These are phyloP conservation scores for Triplophysa siluroides DNA, from an alignment of 2,113 vertebrate genomes.

Conservation along the genomic window DNA sequence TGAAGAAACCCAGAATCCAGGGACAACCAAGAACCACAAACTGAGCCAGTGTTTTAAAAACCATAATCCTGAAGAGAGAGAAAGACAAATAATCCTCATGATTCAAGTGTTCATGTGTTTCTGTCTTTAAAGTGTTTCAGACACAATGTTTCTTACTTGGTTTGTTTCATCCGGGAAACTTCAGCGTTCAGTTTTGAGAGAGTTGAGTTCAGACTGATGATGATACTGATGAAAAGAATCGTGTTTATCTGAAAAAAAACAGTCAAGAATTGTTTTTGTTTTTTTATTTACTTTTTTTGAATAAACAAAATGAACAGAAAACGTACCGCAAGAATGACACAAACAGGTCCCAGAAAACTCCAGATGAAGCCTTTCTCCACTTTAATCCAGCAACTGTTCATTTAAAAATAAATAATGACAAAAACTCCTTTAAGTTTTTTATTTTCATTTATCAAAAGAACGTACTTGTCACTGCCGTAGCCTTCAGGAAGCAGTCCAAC, in stretches of 20 bases:
- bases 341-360: constrained; percentile 34
- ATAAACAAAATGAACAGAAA: too few relatives aligned
- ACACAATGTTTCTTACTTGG: too few relatives aligned
- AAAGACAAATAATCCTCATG: not conserved
- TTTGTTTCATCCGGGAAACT: too few relatives aligned
- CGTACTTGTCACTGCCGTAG: not conserved
- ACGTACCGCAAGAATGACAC: constrained; percentile 16
- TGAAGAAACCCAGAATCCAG: constrained; percentile 42
- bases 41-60: constrained; percentile 38
- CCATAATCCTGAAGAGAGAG: constrained; percentile 1
- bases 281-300: not conserved
- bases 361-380: too few relatives aligned
- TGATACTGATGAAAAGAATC: constrained; percentile 61
- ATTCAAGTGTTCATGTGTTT: too few relatives aligned
- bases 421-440: too few relatives aligned
- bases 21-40: constrained; percentile 40
- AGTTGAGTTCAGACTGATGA: constrained; percentile 65
- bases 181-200: constrained; percentile 37
- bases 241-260: constrained; percentile 59
- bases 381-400: constrained; percentile 42
- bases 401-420: too few relatives aligned
- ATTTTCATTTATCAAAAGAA: too few relatives aligned
- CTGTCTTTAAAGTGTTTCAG: too few relatives aligned
- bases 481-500: not conserved
- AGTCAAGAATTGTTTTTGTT: not conserved